Evolutionary conservation across 2,113 vertebrate genomes (phyloP), one percentile per base, ranked within the genome.

Genomic region (Corythornis vintsioides): DNA sequence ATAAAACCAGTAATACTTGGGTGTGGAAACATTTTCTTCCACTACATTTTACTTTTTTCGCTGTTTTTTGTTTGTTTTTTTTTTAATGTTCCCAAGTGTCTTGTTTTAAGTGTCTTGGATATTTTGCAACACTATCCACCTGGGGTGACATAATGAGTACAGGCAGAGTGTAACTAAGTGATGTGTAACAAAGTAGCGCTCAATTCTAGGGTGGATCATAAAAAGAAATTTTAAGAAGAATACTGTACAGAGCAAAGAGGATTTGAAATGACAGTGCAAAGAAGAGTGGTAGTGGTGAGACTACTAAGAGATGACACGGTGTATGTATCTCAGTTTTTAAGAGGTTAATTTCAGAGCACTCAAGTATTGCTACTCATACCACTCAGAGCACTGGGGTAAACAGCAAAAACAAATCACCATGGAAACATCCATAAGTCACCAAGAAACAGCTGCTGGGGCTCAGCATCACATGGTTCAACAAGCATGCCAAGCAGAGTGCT

Each of bases 71-170:
- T 50, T 38, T 38, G 67, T n/a, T 72, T 61, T 76, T 76, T 91
- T 94, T 81, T 50, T 38, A 38, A 71, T 59, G 64, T 60, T 89
- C 85, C 87, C 89, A 57, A 83, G 87, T 22, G 82, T 53, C 84
- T 93, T 84, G 45, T 84, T 94, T 93, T 71, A 83, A 92, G 28
- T 80, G 60, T 29, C 85, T 87, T 69, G 72, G 67, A 73, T 94
- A 77, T 94, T 96, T 91, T 76, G 67, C 64, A 85, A 79, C 7
- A 14, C 88, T 88, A 77, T 57, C 72, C 91, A 83, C 90, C 76
- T 89, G 82, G 88, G 75, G 64, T 66, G 60, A 83, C 60, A 83
- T 76, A 89, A 94, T 40, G 88, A 77, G 75, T 52, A 24, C 28
- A 77, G 64, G 38, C 93, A 95, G 88, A 83, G 57, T 0, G 0